Evolutionary conservation across 2,888 invertebrate genomes (phyloP).

Genomic region (Isotomurus palustris): DNA sequence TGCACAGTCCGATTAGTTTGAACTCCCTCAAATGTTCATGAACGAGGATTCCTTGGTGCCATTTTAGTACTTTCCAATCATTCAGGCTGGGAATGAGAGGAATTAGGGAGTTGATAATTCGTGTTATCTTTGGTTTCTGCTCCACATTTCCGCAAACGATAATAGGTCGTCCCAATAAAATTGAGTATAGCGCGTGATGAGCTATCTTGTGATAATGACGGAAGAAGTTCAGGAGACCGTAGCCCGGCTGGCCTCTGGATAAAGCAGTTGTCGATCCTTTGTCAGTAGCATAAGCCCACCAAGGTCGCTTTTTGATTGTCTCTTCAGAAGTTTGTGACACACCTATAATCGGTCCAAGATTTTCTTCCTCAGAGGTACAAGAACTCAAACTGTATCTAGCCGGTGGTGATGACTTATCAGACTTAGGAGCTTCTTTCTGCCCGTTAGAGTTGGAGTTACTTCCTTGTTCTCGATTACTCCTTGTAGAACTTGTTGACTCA

Average conservation of each 20-base stretch:
- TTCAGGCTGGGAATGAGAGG: slow-evolving; percentile 39
- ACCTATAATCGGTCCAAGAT: not conserved
- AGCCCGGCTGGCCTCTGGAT: slow-evolving; percentile 36
- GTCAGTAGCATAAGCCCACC: slow-evolving; percentile 34
- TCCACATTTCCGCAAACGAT: slow-evolving; percentile 39
- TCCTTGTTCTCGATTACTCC: no score
- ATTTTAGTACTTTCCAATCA: slow-evolving; percentile 43
- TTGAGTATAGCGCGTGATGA: slow-evolving; percentile 47
- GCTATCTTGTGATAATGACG: slow-evolving; percentile 43
- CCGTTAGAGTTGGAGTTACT: no score
- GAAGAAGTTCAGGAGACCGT: slow-evolving; percentile 46
- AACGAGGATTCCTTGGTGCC: slow-evolving; percentile 48
- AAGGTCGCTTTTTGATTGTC: slow-evolving; percentile 32
- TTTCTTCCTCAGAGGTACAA: slow-evolving; percentile 40
- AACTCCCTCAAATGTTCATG: slow-evolving; percentile 46
- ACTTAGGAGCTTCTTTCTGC: no score
- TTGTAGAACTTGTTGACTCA: no score
- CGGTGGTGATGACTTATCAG: not conserved
- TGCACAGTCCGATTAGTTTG: slow-evolving; percentile 48
- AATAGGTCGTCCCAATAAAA: slow-evolving; percentile 44
- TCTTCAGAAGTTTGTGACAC: slow-evolving; percentile 22
- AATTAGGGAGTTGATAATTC: slow-evolving; percentile 35
- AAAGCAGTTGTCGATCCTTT: no score
- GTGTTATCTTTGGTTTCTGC: slow-evolving; percentile 20
- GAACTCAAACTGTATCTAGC: slow-evolving; percentile 23